phyloP scores from a whole-genome alignment of 2,113 vertebrate genomes.

The Ptyas mucosa region DNA sequence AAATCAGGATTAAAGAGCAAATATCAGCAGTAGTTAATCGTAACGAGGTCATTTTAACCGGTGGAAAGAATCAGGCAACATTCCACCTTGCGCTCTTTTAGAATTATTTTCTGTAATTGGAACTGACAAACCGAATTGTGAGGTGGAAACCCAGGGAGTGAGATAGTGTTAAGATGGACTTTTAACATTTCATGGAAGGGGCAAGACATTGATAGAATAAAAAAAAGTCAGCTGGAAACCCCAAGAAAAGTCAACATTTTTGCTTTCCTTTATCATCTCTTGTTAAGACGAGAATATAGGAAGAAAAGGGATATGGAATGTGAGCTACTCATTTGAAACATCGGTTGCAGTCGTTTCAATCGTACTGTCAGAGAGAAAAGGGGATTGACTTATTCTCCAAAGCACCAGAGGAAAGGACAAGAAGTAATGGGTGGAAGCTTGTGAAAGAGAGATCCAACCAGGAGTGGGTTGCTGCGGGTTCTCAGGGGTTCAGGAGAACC shows the following conservation, averaged over 20 bases:
- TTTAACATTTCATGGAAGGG: not conserved
- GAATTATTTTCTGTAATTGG: not conserved
- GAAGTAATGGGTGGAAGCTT: too few relatives aligned
- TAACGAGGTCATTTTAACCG: not conserved
- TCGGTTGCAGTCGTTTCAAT: not conserved
- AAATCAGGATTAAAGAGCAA: slow-evolving; percentile 32
- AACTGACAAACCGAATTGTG: not conserved
- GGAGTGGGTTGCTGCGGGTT: too few relatives aligned
- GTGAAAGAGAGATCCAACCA: too few relatives aligned
- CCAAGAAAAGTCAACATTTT: not conserved
- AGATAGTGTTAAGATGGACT: not conserved
- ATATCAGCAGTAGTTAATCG: not conserved
- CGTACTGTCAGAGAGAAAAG: not conserved
- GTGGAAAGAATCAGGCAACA: not conserved
- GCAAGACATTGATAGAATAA: not conserved
- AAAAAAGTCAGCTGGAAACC: not conserved
- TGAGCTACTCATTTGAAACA: not conserved
- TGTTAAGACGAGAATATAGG: not conserved
- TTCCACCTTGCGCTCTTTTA: not conserved
- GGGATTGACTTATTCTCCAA: not conserved
- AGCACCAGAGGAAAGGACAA: not conserved
- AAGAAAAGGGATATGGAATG: not conserved
- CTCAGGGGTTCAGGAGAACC: too few relatives aligned
- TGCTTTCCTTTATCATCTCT: not conserved
- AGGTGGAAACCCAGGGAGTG: not conserved